Evolutionary conservation across 2,888 invertebrate species (phyloP).

Genomic region (Ellobium chinense): DNA sequence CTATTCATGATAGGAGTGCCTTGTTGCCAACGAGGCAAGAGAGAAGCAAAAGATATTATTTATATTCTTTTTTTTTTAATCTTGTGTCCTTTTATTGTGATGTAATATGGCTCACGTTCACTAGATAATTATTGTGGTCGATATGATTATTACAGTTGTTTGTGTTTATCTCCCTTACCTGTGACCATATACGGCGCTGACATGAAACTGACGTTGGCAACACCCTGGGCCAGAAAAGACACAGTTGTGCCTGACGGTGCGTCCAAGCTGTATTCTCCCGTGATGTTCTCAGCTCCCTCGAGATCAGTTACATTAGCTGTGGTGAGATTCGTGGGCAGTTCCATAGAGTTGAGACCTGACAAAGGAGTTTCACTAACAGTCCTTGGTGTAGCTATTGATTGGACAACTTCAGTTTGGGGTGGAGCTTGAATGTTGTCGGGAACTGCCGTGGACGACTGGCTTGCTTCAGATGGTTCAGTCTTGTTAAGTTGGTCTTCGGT

Average conservation of each 20-base stretch:
- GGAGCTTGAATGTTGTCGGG: too few species aligned
- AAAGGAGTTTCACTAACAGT: neutral
- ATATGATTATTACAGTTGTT: too few species aligned
- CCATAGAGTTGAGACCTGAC: neutral
- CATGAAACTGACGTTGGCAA: neutral
- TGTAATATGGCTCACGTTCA: too few species aligned
- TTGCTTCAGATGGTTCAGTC: neutral
- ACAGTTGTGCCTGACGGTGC: neutral
- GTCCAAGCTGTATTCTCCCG: too few species aligned
- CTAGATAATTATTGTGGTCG: too few species aligned
- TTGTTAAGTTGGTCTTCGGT: too few species aligned
- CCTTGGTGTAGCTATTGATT: neutral
- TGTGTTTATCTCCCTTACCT: slow-evolving; percentile 22
- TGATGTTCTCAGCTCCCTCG: neutral
- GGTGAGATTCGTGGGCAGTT: neutral
- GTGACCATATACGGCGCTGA: slow-evolving; percentile 34
- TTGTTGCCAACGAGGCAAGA: too few species aligned
- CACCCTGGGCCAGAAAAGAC: neutral
- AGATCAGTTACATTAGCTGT: neutral
- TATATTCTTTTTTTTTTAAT: too few species aligned
- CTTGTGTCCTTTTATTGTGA: too few species aligned
- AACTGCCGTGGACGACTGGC: neutral
- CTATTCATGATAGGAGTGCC: too few species aligned
- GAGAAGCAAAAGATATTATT: too few species aligned
- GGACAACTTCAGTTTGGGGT: neutral